Base-by-base conservation (phyloP, 1,140 invertebrate genomes). In the Saxidomus purpurata region DNA sequence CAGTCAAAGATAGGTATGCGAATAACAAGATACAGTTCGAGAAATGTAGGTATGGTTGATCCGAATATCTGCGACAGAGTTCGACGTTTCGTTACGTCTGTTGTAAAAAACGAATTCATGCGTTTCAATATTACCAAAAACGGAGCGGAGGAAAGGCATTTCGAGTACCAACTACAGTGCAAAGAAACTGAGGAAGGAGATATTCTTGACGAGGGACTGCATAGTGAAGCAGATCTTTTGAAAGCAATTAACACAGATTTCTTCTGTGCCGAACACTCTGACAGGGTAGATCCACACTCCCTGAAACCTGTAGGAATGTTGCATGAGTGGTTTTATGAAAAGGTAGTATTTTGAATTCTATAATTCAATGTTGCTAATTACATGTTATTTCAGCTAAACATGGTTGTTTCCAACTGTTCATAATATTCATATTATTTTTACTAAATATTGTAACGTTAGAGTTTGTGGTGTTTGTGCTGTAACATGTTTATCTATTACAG, bases 281-380 rank as follows among this genome's bases (percentile, higher is more conserved):
- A 87, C n/a, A 77, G 17, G 19, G 31, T 22, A 6, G 69, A 87
- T 49, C 84, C 84, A 3, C 84, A 87, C 25, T 49, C 69, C 2
- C 34, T 87, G 1, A 43, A 61, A n/a, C 31, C 74, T n/a, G 84
- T 79, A 15, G 52, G 59, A 63, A 55, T 77, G 31, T 36, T 87
- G 1, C 69, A 87, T 13, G 84, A 87, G 40, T 87, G 84, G 84
- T 87, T 87, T 79, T 19, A 49, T 34, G 84, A 63, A 31, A 79
- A 79, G 84, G 84, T 87, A 55, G 15, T 38, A 59, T 1, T 82
- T 55, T 43, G 15, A 15, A 43, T 43, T 43, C 17, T 40, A 15
- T n/a, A n/a, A n/a, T n/a, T n/a, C n/a, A n/a, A n/a, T n/a, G n/a
- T n/a, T n/a, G n/a, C n/a, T n/a, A n/a, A n/a, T n/a, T n/a, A n/a